Base-by-base conservation (phyloP, 2,797 vertebrate genomes). In the Potorous gilbertii region DNA sequence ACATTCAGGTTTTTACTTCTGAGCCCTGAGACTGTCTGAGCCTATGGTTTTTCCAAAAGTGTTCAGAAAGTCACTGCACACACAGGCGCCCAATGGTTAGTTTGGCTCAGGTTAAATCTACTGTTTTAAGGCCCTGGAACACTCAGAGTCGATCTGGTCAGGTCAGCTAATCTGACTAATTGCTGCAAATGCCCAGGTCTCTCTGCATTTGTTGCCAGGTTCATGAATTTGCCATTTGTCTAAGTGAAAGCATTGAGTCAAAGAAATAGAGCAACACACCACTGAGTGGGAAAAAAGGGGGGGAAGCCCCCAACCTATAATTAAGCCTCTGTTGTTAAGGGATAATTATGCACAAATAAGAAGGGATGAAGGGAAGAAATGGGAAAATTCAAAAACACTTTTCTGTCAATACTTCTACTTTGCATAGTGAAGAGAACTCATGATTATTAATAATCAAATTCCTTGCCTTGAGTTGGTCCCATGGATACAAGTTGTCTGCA, bases 141-240 rank as follows among this genome's bases (percentile, higher is more conserved):
- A 55, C 31, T 12, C 89, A 14, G 93, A 92, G 59, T 93, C 93
- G 94, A 91, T 92, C 95, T 94, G 89, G 91, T 27, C 56, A 96
- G 95, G 90, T 62, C 28, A 62, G 90, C 56, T 93, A 92, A 96
- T 96, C 56, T 93, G 92, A 92, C 92, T 96, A 95, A 98, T 56
- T 57, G 57, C 1, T 93, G 52, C 21, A 52, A 89, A 95, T 0
- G 92, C 2, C 56, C 62, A 93, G 92, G 92, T 94, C 95, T 96
- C 55, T 31, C 0, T 0, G 54, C 4, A 24, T 55, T 9, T 95
- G 91, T 0, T 81, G 92, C 57, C 90, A 95, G 46, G 93, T 93
- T 92, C 87, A 18, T 0, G 52, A 93, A 92, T 90, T 62, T 94
- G 62, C 94, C 91, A 94, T 94, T 94, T 90, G 81, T 90, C 94